A percentile compares a stretch with the other conserved stretches of the same genome.
Evolutionary conservation across 2,888 invertebrate genomes (phyloP).

Genomic region (Steromphala cineraria): DNA sequence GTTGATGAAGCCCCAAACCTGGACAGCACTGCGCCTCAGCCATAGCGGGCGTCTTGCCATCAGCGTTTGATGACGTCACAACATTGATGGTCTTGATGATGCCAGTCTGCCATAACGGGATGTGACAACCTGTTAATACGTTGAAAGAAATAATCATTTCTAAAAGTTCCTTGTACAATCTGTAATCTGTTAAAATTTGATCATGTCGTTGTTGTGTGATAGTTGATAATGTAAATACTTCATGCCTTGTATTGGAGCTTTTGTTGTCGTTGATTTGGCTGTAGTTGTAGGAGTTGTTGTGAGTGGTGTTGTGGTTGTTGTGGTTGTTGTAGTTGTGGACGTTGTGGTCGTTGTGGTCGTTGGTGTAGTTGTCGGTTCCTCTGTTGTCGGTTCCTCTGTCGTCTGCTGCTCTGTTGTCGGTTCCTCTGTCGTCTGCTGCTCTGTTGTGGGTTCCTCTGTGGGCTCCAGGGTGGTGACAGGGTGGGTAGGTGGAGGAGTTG

Average conservation of each 20-base stretch:
- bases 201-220: too few species aligned
- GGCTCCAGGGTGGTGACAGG: background rate
- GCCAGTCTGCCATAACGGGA: background rate
- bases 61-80: background rate
- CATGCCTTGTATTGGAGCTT: too few species aligned
- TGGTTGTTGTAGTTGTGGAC: background rate
- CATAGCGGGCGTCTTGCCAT: background rate
- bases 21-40: background rate
- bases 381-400: background rate
- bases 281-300: constrained; percentile 3
- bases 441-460: background rate
- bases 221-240: too few species aligned
- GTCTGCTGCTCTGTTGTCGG: background rate
- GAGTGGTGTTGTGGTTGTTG: background rate
- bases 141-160: too few species aligned
- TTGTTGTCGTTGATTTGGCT: background rate
- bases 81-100: background rate
- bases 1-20: background rate
- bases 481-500: background rate
- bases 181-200: too few species aligned
- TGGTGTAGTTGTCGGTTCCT: background rate
- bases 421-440: background rate
- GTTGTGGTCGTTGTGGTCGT: constrained; percentile 1
- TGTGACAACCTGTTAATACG: background rate
- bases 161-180: too few species aligned